A percentile compares a stretch with the other conserved stretches of the same genome.
Evolutionary conservation across 2,888 invertebrate species (phyloP).

Genomic region (Nomada fucata): DNA sequence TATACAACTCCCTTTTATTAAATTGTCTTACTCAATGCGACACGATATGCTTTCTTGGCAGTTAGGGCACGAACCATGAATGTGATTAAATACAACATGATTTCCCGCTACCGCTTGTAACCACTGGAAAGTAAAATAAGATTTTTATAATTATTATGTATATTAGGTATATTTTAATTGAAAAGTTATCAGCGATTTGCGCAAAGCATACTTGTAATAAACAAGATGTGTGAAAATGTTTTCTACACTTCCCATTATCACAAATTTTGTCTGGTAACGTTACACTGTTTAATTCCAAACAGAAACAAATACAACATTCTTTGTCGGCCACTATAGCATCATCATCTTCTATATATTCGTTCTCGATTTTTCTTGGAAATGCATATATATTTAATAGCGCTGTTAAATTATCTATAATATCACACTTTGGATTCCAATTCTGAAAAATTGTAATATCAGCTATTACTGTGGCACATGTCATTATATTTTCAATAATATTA

Average conservation of each 20-base stretch:
- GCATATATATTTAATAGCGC: constrained; percentile 74
- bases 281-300: constrained; percentile 72
- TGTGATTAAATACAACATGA: constrained; percentile 76
- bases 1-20: background rate
- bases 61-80: constrained; percentile 79
- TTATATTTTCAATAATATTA: background rate
- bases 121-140: constrained; percentile 73
- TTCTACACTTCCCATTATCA: constrained; percentile 77
- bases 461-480: background rate
- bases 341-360: constrained; percentile 36
- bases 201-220: constrained; percentile 73
- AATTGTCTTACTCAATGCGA: constrained; percentile 51
- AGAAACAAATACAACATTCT: constrained; percentile 82
- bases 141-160: constrained; percentile 10
- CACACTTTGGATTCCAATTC: constrained; percentile 76
- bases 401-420: constrained; percentile 75
- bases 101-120: constrained; percentile 75
- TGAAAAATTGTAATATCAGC: constrained; percentile 48
- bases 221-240: constrained; percentile 79
- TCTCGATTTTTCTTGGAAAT: constrained; percentile 72
- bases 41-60: constrained; percentile 79
- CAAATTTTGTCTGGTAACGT: constrained; percentile 78
- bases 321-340: constrained; percentile 74
- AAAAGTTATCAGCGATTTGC: constrained; percentile 6
- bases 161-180: constrained; percentile 1